Conservation (phyloP, 2,888 invertebrate genomes). For the Frankliniella fusca region DNA sequence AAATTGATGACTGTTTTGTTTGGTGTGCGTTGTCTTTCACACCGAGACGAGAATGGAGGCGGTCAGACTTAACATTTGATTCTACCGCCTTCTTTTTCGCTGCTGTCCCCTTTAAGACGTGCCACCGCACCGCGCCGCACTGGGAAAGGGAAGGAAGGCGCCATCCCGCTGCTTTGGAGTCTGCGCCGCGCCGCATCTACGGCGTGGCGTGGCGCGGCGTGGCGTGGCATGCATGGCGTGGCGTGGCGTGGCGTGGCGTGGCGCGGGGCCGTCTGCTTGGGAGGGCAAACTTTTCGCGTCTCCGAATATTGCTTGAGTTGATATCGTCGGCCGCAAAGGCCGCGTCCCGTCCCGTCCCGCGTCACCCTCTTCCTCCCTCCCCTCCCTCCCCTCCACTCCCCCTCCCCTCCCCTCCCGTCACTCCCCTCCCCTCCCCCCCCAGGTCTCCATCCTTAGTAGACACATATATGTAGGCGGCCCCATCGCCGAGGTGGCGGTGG, state of each 20-base stretch:
- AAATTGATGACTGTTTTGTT: no score
- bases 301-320: slow-evolving; percentile 24
- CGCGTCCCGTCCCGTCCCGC: not conserved
- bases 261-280: not conserved
- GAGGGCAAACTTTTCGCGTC: slow-evolving; percentile 16
- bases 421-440: not conserved
- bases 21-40: no score
- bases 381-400: not conserved
- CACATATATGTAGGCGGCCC: not conserved
- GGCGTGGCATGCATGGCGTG: not conserved
- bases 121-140: not conserved
- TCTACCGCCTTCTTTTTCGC: no score
- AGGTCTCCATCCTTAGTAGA: not conserved
- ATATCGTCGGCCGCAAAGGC: slow-evolving; percentile 23
- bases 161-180: not conserved
- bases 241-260: not conserved
- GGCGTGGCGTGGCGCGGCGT: not conserved
- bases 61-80: no score
- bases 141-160: not conserved
- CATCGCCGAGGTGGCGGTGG: no score
- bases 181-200: not conserved
- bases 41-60: no score
- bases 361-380: not conserved
- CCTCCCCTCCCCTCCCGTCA: not conserved
- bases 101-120: no score